Base-by-base conservation (phyloP, 2,888 invertebrate species). In the Drosophila stalkeri region DNA sequence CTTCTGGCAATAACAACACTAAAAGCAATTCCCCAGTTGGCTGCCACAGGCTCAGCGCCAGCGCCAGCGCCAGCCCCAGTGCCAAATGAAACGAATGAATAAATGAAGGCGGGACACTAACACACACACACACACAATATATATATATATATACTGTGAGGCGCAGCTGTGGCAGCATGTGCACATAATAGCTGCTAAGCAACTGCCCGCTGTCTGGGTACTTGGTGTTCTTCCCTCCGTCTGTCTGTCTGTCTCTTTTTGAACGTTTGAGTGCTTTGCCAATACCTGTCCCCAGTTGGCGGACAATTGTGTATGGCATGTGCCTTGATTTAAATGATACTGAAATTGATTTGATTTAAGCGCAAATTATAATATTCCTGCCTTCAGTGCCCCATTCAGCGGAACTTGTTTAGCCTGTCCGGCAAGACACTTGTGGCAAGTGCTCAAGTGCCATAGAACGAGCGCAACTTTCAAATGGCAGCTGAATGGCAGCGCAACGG, bases 111-210 rank as follows among this genome's bases (percentile, higher is more conserved):
- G 67, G 63, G 63, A 35, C 72, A 68, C 68, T 63, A 75, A 59
- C 70, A 61, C 62, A 64, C 70, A 49, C 64, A 33, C 72, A 49
- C 64, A 18, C 72, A 70, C 69, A 67, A 52, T 55, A 33, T 66
- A 70, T 64, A 69, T 71, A 64, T 56, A 56, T 41, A 71, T 75
- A 54, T 78, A 69, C 70, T 8, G 0, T 20, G 12, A 66, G 33
- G 35, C 12, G 23, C 54, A 54, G 77, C 37, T 54, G 77, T 37
- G 71, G 64, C 67, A 77, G 73, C 87, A 89, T 89, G 89, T 89
- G 89, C 89, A 86, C 82, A 89, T 87, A 87, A 89, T 87, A 81
- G 85, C 89, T 89, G 84, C 89, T 85, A 84, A 89, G 87, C 85
- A 85, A 84, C 89, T 84, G 74, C 44, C 65, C 37, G 44, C 33